Evolutionary conservation across 2,113 vertebrate species (phyloP), one percentile per base, ranked within the genome.

Genomic region (Heloderma charlesbogerti): DNA sequence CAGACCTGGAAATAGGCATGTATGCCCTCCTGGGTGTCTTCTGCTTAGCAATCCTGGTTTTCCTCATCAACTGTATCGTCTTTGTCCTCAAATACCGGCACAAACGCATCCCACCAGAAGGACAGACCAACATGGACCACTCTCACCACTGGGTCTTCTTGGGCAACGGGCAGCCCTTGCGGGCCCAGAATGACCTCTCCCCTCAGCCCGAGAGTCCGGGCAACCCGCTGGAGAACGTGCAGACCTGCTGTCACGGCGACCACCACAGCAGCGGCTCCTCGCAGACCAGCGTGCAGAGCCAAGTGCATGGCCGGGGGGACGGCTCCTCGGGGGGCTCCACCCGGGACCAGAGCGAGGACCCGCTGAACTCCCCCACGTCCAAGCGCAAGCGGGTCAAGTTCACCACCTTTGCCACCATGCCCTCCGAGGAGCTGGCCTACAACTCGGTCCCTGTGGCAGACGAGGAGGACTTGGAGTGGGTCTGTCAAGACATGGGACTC

Each of bases 141-240:
- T 99, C 99, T 4, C 99, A 99, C 94, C 99, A 99, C 96, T 99
- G 99, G 99, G 99, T 99, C 94, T 99, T 99, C 95, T 94, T 99
- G 95, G 99, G 99, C 54, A 99, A 99, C 0, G 99, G 99, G 89
- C 98, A 99, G 94, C 99, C 99, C 0, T 97, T 99, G 94, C 92
- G 98, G 81, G 98, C 98, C 89, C 98, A 99, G 96, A 98, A 96
- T 31, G 98, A 99, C 90, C 97, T 99, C 84, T 99, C 99, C 0
- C 98, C 99, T 0, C 98, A 98, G 78, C 95, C 98, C 0, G 98
- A 99, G 94, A 98, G 98, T 92, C 98, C 98, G 0, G 97, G 98
- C 45, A 99, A 98, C 96, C 97, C 98, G 0, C 66, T 98, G 95
- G 99, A 99, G 81, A 97, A 97, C 0, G 98, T 98, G 77, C 98